Evolutionary conservation across 2,113 vertebrate genomes (phyloP).

Genomic region (Cisticola juncidis): DNA sequence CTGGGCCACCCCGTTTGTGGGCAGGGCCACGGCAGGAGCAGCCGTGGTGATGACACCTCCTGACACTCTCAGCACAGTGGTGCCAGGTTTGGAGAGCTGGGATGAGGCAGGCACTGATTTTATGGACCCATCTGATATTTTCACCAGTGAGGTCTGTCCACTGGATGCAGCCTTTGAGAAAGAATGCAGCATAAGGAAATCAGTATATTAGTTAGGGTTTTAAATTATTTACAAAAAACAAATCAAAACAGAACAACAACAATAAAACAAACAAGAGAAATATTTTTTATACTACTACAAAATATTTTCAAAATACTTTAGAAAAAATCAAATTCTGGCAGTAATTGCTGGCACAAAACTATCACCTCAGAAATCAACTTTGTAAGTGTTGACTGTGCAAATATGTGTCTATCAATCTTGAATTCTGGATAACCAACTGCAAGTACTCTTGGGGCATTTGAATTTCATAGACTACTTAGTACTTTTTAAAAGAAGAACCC

Average conservation of each 20-base stretch:
- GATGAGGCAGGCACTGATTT: conserved; percentile 85
- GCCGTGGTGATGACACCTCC: conserved; percentile 91
- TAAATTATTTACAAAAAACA: not conserved
- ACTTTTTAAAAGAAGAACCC: not conserved
- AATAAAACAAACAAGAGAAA: not conserved
- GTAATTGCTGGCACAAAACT: not conserved
- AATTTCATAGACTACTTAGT: not conserved
- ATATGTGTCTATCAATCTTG: not conserved
- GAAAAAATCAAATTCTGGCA: not conserved
- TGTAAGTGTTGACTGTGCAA: not conserved
- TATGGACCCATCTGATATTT: conserved; percentile 88
- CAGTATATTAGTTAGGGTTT: not conserved
- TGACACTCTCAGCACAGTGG: conserved; percentile 90
- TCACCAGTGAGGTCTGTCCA: conserved; percentile 87
- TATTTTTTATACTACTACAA: not conserved
- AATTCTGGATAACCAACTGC: not conserved
- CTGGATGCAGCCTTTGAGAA: conserved; percentile 78
- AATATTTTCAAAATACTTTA: not conserved
- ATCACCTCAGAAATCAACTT: not conserved
- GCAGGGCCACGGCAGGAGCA: conserved; percentile 74
- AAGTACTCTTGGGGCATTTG: not conserved
- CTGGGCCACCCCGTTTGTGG: conserved; percentile 76
- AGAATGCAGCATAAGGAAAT: not conserved
- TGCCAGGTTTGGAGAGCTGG: conserved; percentile 91
- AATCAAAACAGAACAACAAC: not conserved